Evolutionary conservation across 2,113 vertebrate genomes (phyloP), one percentile per base, ranked within the genome.

Genomic region (Hemichromis elongatus): DNA sequence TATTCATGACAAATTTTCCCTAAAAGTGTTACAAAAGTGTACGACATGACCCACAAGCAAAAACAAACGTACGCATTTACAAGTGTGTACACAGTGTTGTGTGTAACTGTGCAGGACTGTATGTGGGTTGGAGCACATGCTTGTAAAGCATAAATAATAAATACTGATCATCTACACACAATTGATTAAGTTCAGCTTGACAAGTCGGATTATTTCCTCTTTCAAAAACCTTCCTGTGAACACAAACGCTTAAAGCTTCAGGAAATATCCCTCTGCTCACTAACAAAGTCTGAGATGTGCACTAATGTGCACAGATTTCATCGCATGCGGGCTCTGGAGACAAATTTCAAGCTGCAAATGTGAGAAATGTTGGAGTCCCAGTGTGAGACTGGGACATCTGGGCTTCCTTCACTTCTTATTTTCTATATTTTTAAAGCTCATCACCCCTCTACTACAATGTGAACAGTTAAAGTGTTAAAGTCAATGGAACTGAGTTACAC

Each of bases 121-220:
- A 18, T n/a, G 18, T 35, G 35, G 59, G 37, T 19, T 0, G 0
- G 6, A 63, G 30, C 59, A 63, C 0, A 2, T n/a, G 19, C 59
- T 63, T 6, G 30, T 63, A 35, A 18, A 63, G 35, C 59, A 63
- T 18, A n/a, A n/a, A 37, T n/a, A 63, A 63, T n/a, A 37, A 63
- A 63, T 37, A 7, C 59, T 12, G 59, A 37, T 33, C 33, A 7
- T 33, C 7, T 33, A 33, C 59, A 63, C 59, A 8, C 33, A n/a
- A n/a, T 7, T 7, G 7, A 7, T 33, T 33, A 33, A n/a, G 33
- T 63, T 33, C 19, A 37, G 59, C 59, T 63, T 2, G 19, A 61
- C 57, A 3, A 35, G 30, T 7, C 4, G 6, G 59, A 12, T 63
- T 33, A 1, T 63, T 63, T 63, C n/a, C 33, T 13, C 10, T 37